Evolutionary conservation across 2,113 vertebrate genomes (phyloP), one percentile per base, ranked within the genome.

Genomic region (Poeciliopsis occidentalis): DNA sequence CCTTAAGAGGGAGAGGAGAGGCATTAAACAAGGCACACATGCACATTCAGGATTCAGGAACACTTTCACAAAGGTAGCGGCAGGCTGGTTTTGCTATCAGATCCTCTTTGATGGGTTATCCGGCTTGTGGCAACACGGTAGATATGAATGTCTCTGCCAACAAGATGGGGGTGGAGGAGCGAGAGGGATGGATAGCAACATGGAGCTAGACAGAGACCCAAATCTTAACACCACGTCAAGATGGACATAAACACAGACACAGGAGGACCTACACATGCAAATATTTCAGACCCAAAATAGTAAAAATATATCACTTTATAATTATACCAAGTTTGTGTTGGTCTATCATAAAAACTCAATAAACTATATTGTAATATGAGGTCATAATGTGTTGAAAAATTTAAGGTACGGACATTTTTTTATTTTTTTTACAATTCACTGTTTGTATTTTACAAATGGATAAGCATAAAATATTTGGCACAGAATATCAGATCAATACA

Each of bases 31-130:
- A 77, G 76, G 34, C 66, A 68, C 47, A 39, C 54, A 68, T 13
- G 39, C 64, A 67, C 37, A 69, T 6, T 51, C 61, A 15, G 10
- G 10, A 63, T 31, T 31, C 30, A 31, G 30, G 30, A 31, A 76
- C 13, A 26, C 57, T 79, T 79, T 83, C 76, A 78, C 66, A 84
- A 39, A 84, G 71, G 76, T 64, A 69, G 73, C 30, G 8, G 67
- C 17, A 30, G 74, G 72, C 66, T 83, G 77, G 60, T 85, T 87
- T 84, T 81, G 72, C 71, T 71, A 76, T 87, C 81, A 84, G 80
- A 87, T 86, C 63, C 67, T 79, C 78, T 88, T 84, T 76, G 77
- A 83, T 69, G 70, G 60, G 37, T 67, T 75, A 73, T 24, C 54
- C 1, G 1, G 30, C 26, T 61, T 71, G 62, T 60, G 65, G 71